phyloP scores from a whole-genome alignment of 2,113 vertebrate genomes.

The Rhagologus leucostigma region DNA sequence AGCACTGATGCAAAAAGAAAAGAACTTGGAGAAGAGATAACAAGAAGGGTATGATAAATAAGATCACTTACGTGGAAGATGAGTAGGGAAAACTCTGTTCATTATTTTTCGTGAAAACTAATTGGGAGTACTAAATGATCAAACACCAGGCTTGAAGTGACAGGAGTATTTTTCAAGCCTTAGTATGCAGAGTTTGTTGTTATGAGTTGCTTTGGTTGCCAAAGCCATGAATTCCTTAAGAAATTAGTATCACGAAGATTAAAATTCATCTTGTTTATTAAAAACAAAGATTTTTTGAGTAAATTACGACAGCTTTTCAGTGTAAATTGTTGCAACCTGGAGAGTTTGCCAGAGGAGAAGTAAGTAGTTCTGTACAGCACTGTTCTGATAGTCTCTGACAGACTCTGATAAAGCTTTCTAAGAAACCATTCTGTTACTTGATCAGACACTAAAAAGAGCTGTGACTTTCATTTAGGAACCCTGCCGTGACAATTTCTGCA shows the following conservation, averaged over 20 bases:
- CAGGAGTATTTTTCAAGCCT: not conserved
- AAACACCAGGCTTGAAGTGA: not conserved
- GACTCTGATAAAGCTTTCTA: not conserved
- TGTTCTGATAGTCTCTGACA: not conserved
- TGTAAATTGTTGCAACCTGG: not conserved
- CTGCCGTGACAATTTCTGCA: slow-evolving; percentile 77
- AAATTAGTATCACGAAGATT: not conserved
- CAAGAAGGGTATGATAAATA: not conserved
- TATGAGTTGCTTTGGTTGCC: not conserved
- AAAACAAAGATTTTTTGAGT: not conserved
- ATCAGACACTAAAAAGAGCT: not conserved
- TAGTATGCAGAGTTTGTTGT: not conserved
- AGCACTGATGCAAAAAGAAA: not conserved
- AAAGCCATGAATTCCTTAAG: not conserved
- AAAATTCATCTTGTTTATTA: not conserved
- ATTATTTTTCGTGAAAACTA: not conserved
- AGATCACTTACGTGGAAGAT: not conserved
- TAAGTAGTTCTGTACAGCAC: fast-evolving
- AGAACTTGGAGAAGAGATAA: not conserved
- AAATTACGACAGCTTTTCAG: not conserved
- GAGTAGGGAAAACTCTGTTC: not conserved
- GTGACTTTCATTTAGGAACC: slow-evolving; percentile 70
- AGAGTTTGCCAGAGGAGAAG: not conserved
- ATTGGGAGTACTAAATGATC: not conserved
- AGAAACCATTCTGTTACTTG: not conserved